Percentiles rank a stretch among this genome's conserved stretches.
Evolutionary conservation across 2,797 vertebrate species (phyloP).

Genomic region (Galaxias olidus): DNA sequence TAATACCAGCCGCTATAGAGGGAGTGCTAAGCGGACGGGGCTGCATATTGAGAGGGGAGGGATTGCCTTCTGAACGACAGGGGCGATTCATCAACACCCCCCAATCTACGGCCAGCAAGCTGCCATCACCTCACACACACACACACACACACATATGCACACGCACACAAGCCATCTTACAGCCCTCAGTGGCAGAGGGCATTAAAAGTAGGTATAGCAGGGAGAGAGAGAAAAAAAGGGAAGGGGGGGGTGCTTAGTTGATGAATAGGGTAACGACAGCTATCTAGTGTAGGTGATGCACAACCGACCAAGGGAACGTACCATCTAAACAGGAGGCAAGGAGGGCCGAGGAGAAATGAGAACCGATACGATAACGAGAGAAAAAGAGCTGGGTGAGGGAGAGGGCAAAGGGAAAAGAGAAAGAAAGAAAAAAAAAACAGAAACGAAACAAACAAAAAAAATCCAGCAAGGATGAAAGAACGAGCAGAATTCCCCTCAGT

Average conservation of each 20-base stretch:
- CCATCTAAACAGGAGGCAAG: constrained; percentile 43
- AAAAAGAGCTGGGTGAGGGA: constrained; percentile 10
- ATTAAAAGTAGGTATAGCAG: constrained; percentile 70
- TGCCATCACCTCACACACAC: constrained; percentile 11
- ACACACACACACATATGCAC: constrained; percentile 24
- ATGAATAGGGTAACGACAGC: constrained; percentile 71
- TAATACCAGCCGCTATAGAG: constrained; percentile 75
- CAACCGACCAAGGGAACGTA: constrained; percentile 72
- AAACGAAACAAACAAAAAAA: not conserved
- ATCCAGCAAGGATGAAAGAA: too few species aligned
- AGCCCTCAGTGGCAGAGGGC: constrained; percentile 56
- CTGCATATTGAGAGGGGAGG: constrained; percentile 81
- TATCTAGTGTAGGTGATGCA: constrained; percentile 72
- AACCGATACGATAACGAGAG: constrained; percentile 1
- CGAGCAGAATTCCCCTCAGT: constrained; percentile 11
- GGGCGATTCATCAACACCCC: constrained; percentile 75
- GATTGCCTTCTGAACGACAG: constrained; percentile 78
- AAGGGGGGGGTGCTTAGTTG: constrained; percentile 47
- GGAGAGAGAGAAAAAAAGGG: constrained; percentile 65
- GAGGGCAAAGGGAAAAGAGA: not conserved
- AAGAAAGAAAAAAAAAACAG: not conserved
- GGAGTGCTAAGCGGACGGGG: constrained; percentile 73
- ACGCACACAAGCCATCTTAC: constrained; percentile 28
- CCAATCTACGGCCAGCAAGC: constrained; percentile 72
- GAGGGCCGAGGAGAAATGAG: constrained; percentile 26